Conservation (phyloP, 2,797 vertebrate species). For the Pseudocheirus occidentalis region DNA sequence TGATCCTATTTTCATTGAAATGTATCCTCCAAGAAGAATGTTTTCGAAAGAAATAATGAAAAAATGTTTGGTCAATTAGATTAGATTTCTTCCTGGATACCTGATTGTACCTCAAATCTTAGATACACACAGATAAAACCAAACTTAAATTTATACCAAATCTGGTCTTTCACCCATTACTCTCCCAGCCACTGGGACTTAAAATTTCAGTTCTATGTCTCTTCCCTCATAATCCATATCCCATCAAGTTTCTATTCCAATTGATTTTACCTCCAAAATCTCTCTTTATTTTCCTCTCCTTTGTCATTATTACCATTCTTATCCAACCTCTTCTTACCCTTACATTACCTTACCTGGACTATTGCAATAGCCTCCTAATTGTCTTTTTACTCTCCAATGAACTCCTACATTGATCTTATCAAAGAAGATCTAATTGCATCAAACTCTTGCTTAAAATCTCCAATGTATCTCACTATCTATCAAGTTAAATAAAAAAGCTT, state of each 20-base stretch:
- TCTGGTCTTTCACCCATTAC: not conserved
- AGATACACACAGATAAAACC: not conserved
- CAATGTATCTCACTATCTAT: not conserved
- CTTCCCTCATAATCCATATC: not conserved
- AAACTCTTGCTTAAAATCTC: not conserved
- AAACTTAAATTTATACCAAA: not conserved
- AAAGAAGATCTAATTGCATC: not conserved
- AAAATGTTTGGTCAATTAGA: not conserved
- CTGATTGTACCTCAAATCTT: not conserved
- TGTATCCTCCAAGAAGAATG: not conserved
- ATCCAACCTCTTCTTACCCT: not conserved
- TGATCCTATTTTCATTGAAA: not conserved
- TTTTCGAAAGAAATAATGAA: not conserved
- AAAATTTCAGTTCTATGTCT: not conserved
- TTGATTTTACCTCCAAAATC: not conserved
- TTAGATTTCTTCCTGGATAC: not conserved
- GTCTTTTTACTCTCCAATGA: not conserved
- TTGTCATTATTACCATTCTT: not conserved
- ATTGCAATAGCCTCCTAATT: not conserved
- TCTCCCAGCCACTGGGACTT: not conserved
- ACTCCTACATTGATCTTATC: not conserved
- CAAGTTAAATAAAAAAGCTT: not conserved
- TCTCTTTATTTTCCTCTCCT: not conserved
- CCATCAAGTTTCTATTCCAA: not conserved
- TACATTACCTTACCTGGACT: not conserved